Evolutionary conservation across 2,797 vertebrate species (phyloP).

Genomic region (Cryptoblepharus egeriae): DNA sequence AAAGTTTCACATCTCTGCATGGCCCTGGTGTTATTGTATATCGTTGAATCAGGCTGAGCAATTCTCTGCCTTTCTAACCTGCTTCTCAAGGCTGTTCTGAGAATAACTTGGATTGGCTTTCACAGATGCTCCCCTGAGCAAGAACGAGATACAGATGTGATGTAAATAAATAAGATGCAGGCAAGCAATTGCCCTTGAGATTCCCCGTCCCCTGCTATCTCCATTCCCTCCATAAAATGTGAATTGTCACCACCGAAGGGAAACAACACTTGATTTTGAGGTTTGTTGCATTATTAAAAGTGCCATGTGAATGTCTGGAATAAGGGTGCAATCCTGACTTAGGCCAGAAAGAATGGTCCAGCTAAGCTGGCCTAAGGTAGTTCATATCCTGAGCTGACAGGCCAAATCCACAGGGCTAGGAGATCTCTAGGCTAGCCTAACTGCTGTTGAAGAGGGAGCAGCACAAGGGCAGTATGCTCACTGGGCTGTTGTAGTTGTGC

Average conservation of each 20-base stretch:
- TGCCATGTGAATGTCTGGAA: slow-evolving; percentile 25
- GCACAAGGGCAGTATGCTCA: too few species aligned
- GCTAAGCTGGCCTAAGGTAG: too few species aligned
- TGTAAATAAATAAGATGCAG: not conserved
- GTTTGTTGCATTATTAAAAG: slow-evolving; percentile 24
- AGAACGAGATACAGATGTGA: not conserved
- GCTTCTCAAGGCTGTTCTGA: not conserved
- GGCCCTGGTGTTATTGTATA: too few species aligned
- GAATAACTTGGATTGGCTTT: not conserved
- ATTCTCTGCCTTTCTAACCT: not conserved
- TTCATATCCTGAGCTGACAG: too few species aligned
- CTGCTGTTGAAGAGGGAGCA: too few species aligned
- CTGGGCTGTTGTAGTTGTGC: too few species aligned
- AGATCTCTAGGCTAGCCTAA: too few species aligned
- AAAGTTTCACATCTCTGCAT: too few species aligned
- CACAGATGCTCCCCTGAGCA: not conserved
- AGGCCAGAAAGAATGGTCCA: too few species aligned
- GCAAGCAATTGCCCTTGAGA: not conserved
- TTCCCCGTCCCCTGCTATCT: not conserved
- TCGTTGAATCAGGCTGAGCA: too few species aligned
- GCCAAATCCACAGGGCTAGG: too few species aligned
- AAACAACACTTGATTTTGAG: slow-evolving; percentile 27
- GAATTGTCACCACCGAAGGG: slow-evolving; percentile 8
- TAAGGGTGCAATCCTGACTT: too few species aligned
- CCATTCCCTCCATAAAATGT: not conserved